Percentiles rank a stretch among this genome's conserved stretches.
Evolutionary conservation across 30 jellyfish, hydroid and myxozoan genomes (phyloP).

Genomic region (Aurelia aurita): DNA sequence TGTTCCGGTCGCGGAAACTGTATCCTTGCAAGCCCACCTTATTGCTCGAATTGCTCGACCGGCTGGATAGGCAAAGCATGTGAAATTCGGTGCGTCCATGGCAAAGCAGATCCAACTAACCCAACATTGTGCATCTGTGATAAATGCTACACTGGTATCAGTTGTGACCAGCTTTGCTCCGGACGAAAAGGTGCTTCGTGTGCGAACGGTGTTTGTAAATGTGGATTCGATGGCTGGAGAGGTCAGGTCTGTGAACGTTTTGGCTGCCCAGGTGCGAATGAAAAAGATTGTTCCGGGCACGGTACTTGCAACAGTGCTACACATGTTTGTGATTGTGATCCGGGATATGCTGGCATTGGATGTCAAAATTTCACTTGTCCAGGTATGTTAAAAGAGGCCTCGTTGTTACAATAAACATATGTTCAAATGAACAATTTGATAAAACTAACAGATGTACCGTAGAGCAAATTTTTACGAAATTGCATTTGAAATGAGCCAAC

Average conservation of each 20-base stretch:
- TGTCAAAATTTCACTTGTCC: constrained; percentile 77
- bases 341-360: constrained; percentile 75
- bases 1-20: constrained; percentile 79
- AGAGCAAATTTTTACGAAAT: not conserved
- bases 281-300: constrained; percentile 71
- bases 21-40: constrained; percentile 68
- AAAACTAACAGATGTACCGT: too few species aligned
- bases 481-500: too few species aligned
- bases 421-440: too few species aligned
- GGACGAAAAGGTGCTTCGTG: constrained; percentile 62
- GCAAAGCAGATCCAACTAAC: constrained; percentile 52
- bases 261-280: constrained; percentile 74
- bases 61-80: constrained; percentile 84
- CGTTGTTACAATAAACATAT: too few species aligned
- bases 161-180: constrained; percentile 63
- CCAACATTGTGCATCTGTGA: constrained; percentile 66
- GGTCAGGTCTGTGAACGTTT: constrained; percentile 57
- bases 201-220: constrained; percentile 54
- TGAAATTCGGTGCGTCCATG: constrained; percentile 63
- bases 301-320: constrained; percentile 74
- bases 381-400: constrained; percentile 13
- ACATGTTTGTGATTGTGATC: constrained; percentile 65
- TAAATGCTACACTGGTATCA: constrained; percentile 56
- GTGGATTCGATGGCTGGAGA: constrained; percentile 83
- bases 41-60: constrained; percentile 44